phyloP scores from a whole-genome alignment of 2,888 invertebrate species.

The Reticulitermes lucifugus region DNA sequence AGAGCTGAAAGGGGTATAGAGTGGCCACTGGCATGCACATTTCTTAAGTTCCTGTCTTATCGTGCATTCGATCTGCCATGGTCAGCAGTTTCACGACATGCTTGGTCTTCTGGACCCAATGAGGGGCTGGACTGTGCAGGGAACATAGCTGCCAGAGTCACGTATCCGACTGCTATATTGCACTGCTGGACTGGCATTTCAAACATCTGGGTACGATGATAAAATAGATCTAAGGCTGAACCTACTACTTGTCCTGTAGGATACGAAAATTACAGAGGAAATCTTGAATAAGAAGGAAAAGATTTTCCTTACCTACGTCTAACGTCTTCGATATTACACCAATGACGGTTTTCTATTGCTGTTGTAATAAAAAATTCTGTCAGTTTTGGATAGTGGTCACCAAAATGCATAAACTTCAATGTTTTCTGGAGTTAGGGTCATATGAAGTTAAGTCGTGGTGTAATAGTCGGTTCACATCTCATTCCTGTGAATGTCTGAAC shows the following conservation, averaged over 20 bases:
- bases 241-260: background rate
- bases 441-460: background rate
- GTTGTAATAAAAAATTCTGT: background rate
- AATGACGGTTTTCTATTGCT: background rate
- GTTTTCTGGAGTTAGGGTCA: background rate
- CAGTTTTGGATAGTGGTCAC: background rate
- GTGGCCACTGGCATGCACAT: background rate
- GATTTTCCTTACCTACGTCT: background rate
- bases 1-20: too few species aligned
- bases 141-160: background rate
- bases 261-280: background rate
- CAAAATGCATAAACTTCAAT: background rate
- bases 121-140: background rate
- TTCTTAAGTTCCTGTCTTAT: slow-evolving; percentile 18
- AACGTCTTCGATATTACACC: background rate
- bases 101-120: background rate
- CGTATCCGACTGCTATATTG: slow-evolving; percentile 13
- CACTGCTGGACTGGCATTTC: slow-evolving; percentile 30
- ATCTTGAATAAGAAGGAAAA: slow-evolving; percentile 2
- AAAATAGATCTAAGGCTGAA: slow-evolving; percentile 4
- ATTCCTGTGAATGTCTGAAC: background rate
- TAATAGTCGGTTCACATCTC: slow-evolving; percentile 8
- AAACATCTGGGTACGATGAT: slow-evolving; percentile 19
- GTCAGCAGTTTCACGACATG: slow-evolving; percentile 12
- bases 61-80: background rate